A percentile compares a stretch with the other conserved stretches of the same genome.
Evolutionary conservation across 2,888 invertebrate species (phyloP).

Genomic region (Apodemia zela): DNA sequence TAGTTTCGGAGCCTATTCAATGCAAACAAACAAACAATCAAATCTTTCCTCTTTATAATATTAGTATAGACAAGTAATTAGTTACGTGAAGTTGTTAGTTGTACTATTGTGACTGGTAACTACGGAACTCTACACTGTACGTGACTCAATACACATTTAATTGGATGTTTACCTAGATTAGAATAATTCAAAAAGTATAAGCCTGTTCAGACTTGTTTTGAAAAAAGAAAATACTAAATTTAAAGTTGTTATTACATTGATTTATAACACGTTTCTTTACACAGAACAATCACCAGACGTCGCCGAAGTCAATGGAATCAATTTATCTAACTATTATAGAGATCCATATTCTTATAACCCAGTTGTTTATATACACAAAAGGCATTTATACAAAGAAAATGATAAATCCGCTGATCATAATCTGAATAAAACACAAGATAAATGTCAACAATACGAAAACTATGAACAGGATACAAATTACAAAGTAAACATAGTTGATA

Average conservation of each 20-base stretch:
- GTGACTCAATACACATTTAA: no score
- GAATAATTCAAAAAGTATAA: no score
- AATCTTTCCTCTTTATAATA: no score
- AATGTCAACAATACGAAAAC: conserved; percentile 44
- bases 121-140: no score
- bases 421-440: conserved; percentile 39
- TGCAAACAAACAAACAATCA: no score
- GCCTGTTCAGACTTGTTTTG: no score
- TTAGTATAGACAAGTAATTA: no score
- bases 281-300: conserved; percentile 20
- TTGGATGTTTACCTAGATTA: no score
- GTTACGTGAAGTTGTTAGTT: no score
- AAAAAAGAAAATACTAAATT: neutral
- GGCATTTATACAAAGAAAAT: conserved; percentile 32
- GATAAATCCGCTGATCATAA: conserved; percentile 18
- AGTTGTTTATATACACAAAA: conserved; percentile 61
- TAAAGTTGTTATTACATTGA: neutral
- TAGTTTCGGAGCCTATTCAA: no score
- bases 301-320: conserved; percentile 24
- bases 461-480: conserved; percentile 32
- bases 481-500: conserved; percentile 35
- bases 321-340: conserved; percentile 30
- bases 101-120: no score
- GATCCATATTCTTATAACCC: conserved; percentile 49
- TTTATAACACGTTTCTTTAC: neutral